phyloP scores from a whole-genome alignment of 2,888 invertebrate genomes.

The Thereva nobilitata region DNA sequence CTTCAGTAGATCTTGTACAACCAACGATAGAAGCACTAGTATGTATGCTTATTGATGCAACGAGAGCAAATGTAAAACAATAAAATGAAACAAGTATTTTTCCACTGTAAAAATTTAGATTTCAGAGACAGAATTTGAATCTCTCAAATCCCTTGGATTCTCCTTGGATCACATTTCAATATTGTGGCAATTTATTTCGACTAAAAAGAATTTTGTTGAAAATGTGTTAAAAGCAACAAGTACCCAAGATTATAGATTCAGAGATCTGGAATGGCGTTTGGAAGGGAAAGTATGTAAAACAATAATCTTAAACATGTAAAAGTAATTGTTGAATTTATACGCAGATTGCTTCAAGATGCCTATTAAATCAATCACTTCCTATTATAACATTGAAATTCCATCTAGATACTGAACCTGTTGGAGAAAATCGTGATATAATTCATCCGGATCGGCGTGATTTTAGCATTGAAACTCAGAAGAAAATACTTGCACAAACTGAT shows the following conservation, averaged over 20 bases:
- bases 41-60: conserved; percentile 72
- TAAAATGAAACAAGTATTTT: not conserved
- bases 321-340: not conserved
- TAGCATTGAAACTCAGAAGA: conserved; percentile 51
- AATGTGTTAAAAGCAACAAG: conserved; percentile 55
- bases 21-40: conserved; percentile 70
- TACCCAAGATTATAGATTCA: conserved; percentile 51
- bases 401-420: conserved; percentile 57
- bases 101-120: conserved; percentile 25
- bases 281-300: conserved; percentile 57
- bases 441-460: conserved; percentile 44
- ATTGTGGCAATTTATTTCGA: conserved; percentile 53
- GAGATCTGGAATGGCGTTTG: conserved; percentile 69
- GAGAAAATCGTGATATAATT: conserved; percentile 53
- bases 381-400: conserved; percentile 64
- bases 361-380: conserved; percentile 64
- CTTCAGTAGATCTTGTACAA: conserved; percentile 60
- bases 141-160: conserved; percentile 47
- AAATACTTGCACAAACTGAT: conserved; percentile 63
- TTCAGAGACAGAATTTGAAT: conserved; percentile 47
- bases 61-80: conserved; percentile 68
- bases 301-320: conserved; percentile 1
- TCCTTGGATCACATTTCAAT: conserved; percentile 50
- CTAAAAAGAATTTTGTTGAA: conserved; percentile 53
- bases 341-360: conserved; percentile 65